A percentile compares a stretch with the other conserved stretches of the same genome.
Evolutionary conservation across 2,888 invertebrate genomes (phyloP).

Genomic region (Epistrophe grossulariae): DNA sequence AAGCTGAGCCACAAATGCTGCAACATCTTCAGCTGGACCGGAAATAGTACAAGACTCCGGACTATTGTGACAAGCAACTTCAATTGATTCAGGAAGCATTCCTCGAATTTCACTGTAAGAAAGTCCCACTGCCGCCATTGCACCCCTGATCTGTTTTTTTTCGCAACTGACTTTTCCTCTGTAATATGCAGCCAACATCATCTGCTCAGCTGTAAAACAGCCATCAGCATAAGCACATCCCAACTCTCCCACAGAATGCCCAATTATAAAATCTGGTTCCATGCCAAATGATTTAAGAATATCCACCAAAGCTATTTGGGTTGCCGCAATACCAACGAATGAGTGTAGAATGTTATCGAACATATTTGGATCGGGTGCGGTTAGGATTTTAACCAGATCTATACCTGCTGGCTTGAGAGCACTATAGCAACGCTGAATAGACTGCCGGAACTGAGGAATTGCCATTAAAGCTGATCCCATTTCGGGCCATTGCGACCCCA

Average conservation of each 20-base stretch:
- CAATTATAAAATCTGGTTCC: slow-evolving; percentile 89
- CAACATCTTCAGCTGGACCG: slow-evolving; percentile 89
- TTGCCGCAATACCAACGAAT: slow-evolving; percentile 89
- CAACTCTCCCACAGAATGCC: slow-evolving; percentile 96
- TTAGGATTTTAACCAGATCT: slow-evolving; percentile 87
- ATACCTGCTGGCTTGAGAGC: slow-evolving; percentile 86
- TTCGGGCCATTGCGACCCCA: slow-evolving; percentile 94
- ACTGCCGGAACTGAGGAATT: slow-evolving; percentile 89
- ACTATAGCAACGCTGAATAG: slow-evolving; percentile 86
- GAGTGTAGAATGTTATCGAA: slow-evolving; percentile 88
- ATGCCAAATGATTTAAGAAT: slow-evolving; percentile 86
- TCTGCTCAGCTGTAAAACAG: slow-evolving; percentile 93
- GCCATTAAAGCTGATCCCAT: slow-evolving; percentile 92
- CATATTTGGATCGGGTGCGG: slow-evolving; percentile 85
- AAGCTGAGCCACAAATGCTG: slow-evolving; percentile 87
- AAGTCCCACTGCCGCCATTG: slow-evolving; percentile 95
- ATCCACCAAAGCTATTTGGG: slow-evolving; percentile 87
- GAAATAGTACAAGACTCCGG: slow-evolving; percentile 94
- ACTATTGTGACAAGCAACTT: slow-evolving; percentile 94
- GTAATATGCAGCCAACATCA: slow-evolving; percentile 93
- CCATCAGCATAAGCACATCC: slow-evolving; percentile 98
- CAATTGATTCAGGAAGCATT: slow-evolving; percentile 89
- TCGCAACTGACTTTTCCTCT: slow-evolving; percentile 91
- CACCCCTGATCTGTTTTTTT: slow-evolving; percentile 88
- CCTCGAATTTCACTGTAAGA: slow-evolving; percentile 85